Base-by-base conservation (phyloP, 2,888 invertebrate species). In the Brachypterus glaber region DNA sequence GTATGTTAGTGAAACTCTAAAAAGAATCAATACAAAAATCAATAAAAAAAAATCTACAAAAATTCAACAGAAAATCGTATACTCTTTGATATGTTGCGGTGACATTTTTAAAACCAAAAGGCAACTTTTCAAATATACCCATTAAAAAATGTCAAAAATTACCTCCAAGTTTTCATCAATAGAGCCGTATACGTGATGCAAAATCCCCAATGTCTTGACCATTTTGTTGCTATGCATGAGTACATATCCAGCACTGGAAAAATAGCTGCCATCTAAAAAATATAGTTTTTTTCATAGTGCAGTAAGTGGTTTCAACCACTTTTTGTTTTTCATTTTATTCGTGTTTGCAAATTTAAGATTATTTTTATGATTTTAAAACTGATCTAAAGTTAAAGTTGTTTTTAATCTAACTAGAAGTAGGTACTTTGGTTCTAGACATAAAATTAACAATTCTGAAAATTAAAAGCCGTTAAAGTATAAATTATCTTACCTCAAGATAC, bases 91-190 rank as follows among this genome's bases (percentile, higher is more conserved):
- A 9, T 9, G n/a, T n/a, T n/a, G n/a, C n/a, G n/a, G n/a, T n/a
- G n/a, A n/a, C n/a, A n/a, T n/a, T n/a, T n/a, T n/a, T n/a, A n/a
- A n/a, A n/a, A n/a, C n/a, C n/a, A n/a, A n/a, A n/a, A n/a, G n/a
- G n/a, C n/a, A n/a, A n/a, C n/a, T n/a, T n/a, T n/a, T n/a, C n/a
- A n/a, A n/a, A n/a, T n/a, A n/a, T n/a, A n/a, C n/a, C n/a, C n/a
- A n/a, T n/a, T n/a, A n/a, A n/a, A n/a, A n/a, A 29, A 16, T 9
- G 24, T n/a, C n/a, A n/a, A n/a, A 12, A 46, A 54, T 67, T 65
- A 88, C 89, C 91, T 79, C 92, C 92, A 92, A 8, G 92, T 92
- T 67, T 93, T 93, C 82, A 93, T 85, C 3, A 93, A 71, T 29
- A 93, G 69, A 5, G 92, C 90, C 7, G 91, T 91, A 60, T 92